Evolutionary conservation across 2,888 invertebrate species (phyloP), one percentile per base, ranked within the genome.

Genomic region (Pimpla rufipes): DNA sequence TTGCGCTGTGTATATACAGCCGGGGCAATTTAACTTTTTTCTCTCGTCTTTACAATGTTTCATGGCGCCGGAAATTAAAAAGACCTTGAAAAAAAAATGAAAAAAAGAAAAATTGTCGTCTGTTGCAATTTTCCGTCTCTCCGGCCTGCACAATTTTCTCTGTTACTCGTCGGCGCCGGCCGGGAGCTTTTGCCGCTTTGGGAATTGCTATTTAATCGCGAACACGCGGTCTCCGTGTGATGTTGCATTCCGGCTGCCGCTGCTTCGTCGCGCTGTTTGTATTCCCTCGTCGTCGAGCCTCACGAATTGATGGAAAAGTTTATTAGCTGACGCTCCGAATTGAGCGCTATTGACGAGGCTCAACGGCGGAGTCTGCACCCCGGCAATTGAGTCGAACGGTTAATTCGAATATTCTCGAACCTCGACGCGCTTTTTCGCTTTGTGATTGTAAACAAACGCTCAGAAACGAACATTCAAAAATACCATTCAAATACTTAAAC

Each of bases 281-380:
- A 57, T 21, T 23, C 40, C 23, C 40, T 42, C 40, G 42, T 67
- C 47, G 29, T 29, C 29, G 47, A 29, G 47, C 35, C 21, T 47
- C 47, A 59, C 35, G 35, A 74, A 67, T 67, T 57, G 67, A 76
- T 76, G 76, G 76, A 76, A 76, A 76, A 57, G 52, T 76, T 76
- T 76, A 50, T 76, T 66, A 42, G 66, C 75, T 2, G 29, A 66
- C n/a, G 52, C 16, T 66, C 40, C 55, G 29, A 66, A 76, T 66
- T 18, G 40, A 71, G 13, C 29, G 55, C n/a, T 10, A 66, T 23
- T 40, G 11, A 55, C 55, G 66, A 75, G 64, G 37, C 47, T 13
- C 7, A 29, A 29, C 29, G 40, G n/a, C 18, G 40, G 40, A 57
- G 23, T 42, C 18, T 42, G 13, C 37, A 8, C 55, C 55, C 16